phyloP scores from a whole-genome alignment of 2,888 invertebrate genomes.

The Macrophya annulata region DNA sequence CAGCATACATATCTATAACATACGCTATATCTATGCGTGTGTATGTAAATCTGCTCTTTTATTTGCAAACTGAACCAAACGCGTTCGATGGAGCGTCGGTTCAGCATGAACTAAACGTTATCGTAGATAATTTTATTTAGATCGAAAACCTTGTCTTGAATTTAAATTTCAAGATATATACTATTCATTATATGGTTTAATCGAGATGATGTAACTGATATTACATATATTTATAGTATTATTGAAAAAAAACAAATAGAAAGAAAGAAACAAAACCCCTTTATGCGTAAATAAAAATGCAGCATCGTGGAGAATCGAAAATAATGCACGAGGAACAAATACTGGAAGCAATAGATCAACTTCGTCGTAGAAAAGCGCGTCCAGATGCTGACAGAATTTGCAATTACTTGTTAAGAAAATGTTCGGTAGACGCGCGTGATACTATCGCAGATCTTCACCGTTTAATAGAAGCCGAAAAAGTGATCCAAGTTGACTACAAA shows the following conservation, averaged over 20 bases:
- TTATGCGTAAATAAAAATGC: conserved; percentile 57
- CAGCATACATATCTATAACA: neutral
- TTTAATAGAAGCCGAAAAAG: conserved; percentile 88
- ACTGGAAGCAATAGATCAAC: conserved; percentile 92
- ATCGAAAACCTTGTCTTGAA: neutral
- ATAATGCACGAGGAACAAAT: conserved; percentile 88
- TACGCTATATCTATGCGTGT: neutral
- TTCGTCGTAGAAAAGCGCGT: conserved; percentile 91
- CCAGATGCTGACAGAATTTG: conserved; percentile 92
- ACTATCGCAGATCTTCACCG: conserved; percentile 88
- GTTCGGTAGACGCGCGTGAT: conserved; percentile 86
- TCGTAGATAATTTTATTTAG: neutral
- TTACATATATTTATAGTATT: neutral
- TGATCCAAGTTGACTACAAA: conserved; percentile 93
- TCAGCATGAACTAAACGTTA: neutral
- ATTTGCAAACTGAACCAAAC: conserved; percentile 7
- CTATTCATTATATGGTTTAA: neutral
- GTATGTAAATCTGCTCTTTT: neutral
- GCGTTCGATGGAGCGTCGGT: neutral
- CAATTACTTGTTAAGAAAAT: conserved; percentile 89
- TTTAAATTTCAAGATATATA: neutral
- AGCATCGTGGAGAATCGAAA: conserved; percentile 80
- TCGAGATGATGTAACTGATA: neutral
- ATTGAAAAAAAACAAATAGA: neutral
- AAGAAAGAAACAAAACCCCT: neutral